Percentiles rank a stretch among this genome's conserved stretches.
phyloP scores from a whole-genome alignment of 2,113 vertebrate genomes.

The Forbesichthys papilliferus region DNA sequence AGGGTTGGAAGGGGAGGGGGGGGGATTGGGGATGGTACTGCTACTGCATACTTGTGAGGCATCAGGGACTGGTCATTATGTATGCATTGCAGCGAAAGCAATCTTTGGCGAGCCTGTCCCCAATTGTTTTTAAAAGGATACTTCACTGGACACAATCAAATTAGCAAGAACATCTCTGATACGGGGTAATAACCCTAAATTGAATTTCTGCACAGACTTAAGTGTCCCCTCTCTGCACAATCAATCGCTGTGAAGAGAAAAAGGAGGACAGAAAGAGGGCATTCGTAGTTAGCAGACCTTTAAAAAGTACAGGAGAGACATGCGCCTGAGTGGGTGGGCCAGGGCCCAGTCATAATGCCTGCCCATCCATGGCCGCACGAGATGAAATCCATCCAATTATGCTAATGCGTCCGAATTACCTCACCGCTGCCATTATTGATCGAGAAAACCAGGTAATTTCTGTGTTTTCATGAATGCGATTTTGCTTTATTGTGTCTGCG shows the following conservation, averaged over 20 bases:
- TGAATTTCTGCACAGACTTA: slow-evolving; percentile 70
- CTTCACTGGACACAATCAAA: slow-evolving; percentile 75
- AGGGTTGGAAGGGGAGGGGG: not conserved
- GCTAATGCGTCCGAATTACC: slow-evolving; percentile 61
- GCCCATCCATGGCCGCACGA: slow-evolving; percentile 35
- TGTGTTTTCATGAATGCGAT: slow-evolving; percentile 39
- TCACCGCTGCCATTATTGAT: slow-evolving; percentile 38
- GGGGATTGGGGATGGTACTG: slow-evolving; percentile 13
- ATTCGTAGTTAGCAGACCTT: slow-evolving; percentile 68
- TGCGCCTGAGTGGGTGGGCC: slow-evolving; percentile 45
- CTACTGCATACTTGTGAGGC: slow-evolving; percentile 13
- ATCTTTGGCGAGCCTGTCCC: slow-evolving; percentile 68
- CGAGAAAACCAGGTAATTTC: slow-evolving; percentile 36
- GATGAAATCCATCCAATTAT: slow-evolving; percentile 62
- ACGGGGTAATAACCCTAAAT: slow-evolving; percentile 75
- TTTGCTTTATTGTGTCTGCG: slow-evolving; percentile 42
- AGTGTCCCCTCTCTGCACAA: slow-evolving; percentile 66
- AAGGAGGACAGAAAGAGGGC: slow-evolving; percentile 64
- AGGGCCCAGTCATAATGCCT: slow-evolving; percentile 45
- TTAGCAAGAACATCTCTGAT: slow-evolving; percentile 77
- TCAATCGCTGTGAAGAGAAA: slow-evolving; percentile 68
- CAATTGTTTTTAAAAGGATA: slow-evolving; percentile 74
- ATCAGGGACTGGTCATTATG: slow-evolving; percentile 61
- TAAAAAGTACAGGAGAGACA: slow-evolving; percentile 64
- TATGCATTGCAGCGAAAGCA: slow-evolving; percentile 68